Conservation (phyloP, 64 coral and sea anemone genomes). For the Montipora cactus region DNA sequence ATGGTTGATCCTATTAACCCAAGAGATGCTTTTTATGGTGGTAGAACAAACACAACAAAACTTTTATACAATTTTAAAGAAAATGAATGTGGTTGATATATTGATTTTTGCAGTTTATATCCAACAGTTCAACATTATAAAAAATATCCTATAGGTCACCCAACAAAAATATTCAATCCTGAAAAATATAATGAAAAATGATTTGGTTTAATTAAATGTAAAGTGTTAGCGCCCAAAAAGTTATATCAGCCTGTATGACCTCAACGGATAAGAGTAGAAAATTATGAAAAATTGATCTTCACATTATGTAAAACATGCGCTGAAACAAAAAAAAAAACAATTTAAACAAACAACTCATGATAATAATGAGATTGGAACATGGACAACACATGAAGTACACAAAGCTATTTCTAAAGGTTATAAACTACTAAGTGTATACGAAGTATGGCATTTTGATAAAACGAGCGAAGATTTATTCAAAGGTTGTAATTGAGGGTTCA, state of each 20-base stretch:
- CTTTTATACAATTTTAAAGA: not conserved
- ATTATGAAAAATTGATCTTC: no score
- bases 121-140: not conserved
- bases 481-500: not conserved
- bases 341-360: not conserved
- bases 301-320: no score
- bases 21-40: no score
- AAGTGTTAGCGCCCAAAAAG: no score
- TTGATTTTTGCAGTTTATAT: not conserved
- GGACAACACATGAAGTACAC: conserved; percentile 16
- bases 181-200: not conserved
- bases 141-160: no score
- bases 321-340: not conserved
- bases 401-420: conserved; percentile 37
- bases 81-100: not conserved
- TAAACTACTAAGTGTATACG: conserved; percentile 13
- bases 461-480: conserved; percentile 12
- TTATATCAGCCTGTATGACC: no score
- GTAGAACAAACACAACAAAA: no score
- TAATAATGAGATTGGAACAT: not conserved
- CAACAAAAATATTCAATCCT: not conserved
- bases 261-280: no score
- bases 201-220: not conserved
- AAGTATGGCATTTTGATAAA: conserved; percentile 28
- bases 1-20: not conserved